Percentiles rank a stretch among this genome's conserved stretches.
Evolutionary conservation across 1,140 invertebrate genomes (phyloP).

Genomic region (Asbolus verrucosus): DNA sequence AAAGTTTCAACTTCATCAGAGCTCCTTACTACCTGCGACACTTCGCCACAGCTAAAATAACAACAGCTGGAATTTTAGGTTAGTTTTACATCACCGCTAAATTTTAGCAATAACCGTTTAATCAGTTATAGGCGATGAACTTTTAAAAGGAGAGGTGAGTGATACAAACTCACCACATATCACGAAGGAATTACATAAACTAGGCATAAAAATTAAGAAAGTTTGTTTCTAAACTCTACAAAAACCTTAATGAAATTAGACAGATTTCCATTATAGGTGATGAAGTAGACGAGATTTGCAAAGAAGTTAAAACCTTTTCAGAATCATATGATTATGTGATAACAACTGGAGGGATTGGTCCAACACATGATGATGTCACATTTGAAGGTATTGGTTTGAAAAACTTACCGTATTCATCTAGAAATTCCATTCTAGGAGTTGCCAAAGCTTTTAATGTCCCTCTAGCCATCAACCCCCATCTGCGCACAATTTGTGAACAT

Average conservation of each 20-base stretch:
- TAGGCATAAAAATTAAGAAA: slow-evolving; percentile 76
- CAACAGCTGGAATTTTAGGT: slow-evolving; percentile 59
- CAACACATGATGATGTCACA: slow-evolving; percentile 88
- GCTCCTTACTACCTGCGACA: background rate
- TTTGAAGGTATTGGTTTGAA: slow-evolving; percentile 72
- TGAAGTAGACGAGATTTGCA: slow-evolving; percentile 75
- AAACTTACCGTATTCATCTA: background rate
- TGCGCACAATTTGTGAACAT: slow-evolving; percentile 71
- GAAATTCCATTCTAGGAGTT: slow-evolving; percentile 66
- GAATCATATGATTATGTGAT: slow-evolving; percentile 74
- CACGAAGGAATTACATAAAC: slow-evolving; percentile 72
- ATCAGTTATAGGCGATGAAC: slow-evolving; percentile 85
- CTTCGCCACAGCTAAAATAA: slow-evolving; percentile 7
- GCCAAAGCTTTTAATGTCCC: slow-evolving; percentile 78
- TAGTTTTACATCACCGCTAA: slow-evolving; percentile 11
- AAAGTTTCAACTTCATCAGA: background rate
- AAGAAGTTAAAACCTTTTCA: slow-evolving; percentile 77
- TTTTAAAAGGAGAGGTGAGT: slow-evolving; percentile 82
- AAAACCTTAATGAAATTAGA: slow-evolving; percentile 51
- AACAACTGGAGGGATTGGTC: slow-evolving; percentile 85
- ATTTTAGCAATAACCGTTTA: slow-evolving; percentile 9
- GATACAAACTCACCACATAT: slow-evolving; percentile 83
- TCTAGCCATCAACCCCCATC: slow-evolving; percentile 70
- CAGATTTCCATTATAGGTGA: slow-evolving; percentile 80
- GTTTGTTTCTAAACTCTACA: slow-evolving; percentile 57